Conservation (phyloP, 2,113 vertebrate genomes). For the Dascyllus trimaculatus region DNA sequence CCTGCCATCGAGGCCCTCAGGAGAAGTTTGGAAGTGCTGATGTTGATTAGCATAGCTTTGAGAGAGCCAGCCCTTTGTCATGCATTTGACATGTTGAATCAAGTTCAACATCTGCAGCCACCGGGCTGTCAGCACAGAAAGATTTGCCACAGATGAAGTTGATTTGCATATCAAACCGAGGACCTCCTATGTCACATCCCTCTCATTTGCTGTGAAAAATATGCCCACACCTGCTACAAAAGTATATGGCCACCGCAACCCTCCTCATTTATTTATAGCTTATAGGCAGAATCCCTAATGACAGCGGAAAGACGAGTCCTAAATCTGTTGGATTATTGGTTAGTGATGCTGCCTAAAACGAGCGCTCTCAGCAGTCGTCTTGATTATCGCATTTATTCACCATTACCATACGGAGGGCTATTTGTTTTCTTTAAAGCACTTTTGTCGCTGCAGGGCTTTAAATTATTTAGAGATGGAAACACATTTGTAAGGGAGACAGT, state of each 20-base stretch:
- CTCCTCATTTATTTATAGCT: slow-evolving; percentile 35
- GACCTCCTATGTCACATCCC: slow-evolving; percentile 38
- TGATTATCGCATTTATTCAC: slow-evolving; percentile 59
- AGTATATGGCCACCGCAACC: slow-evolving; percentile 1
- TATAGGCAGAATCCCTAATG: slow-evolving; percentile 39
- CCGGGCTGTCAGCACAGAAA: slow-evolving; percentile 65
- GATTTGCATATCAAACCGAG: slow-evolving; percentile 80
- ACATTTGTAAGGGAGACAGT: slow-evolving; percentile 32
- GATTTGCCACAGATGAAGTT: slow-evolving; percentile 63
- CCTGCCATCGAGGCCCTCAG: slow-evolving; percentile 43
- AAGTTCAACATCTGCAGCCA: slow-evolving; percentile 82
- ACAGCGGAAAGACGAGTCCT: slow-evolving; percentile 4
- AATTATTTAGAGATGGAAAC: slow-evolving; percentile 70
- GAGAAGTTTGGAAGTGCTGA: slow-evolving; percentile 69
- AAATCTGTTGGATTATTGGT: slow-evolving; percentile 31
- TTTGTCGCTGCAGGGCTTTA: slow-evolving; percentile 30
- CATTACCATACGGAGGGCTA: slow-evolving; percentile 28
- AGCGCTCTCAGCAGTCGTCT: slow-evolving; percentile 52
- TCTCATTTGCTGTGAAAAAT: slow-evolving; percentile 68
- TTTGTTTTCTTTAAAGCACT: slow-evolving; percentile 53
- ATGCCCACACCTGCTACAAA: slow-evolving; percentile 59
- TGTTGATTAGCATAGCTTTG: slow-evolving; percentile 85
- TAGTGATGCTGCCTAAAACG: slow-evolving; percentile 9
- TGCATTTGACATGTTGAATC: slow-evolving; percentile 74
- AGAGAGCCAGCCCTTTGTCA: slow-evolving; percentile 76